phyloP scores from a whole-genome alignment of 2,797 vertebrate species.

The Lacerta viridis region DNA sequence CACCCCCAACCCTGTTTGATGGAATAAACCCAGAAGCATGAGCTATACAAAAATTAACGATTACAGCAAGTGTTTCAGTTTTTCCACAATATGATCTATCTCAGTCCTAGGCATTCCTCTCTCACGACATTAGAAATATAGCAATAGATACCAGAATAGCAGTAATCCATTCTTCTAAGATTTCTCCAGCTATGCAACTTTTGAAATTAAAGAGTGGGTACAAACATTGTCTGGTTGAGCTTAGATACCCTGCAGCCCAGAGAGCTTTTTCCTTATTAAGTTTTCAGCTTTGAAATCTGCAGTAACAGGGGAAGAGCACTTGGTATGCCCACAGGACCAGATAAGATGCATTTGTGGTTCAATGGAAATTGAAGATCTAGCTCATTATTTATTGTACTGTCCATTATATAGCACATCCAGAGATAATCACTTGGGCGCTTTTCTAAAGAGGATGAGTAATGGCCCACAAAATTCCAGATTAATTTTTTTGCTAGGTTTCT shows the following conservation, averaged over 20 bases:
- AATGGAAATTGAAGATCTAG: background rate
- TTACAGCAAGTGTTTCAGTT: background rate
- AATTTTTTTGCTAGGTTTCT: background rate
- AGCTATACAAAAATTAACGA: background rate
- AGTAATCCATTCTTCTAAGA: background rate
- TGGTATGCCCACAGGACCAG: background rate
- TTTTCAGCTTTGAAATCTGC: background rate
- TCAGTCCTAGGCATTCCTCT: background rate
- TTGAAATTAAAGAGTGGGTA: background rate
- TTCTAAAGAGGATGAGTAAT: background rate
- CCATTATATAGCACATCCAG: background rate
- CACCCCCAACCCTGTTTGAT: background rate
- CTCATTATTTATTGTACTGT: slow-evolving; percentile 17
- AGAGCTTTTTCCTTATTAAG: background rate
- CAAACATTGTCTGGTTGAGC: background rate
- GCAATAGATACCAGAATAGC: background rate
- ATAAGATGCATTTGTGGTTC: background rate
- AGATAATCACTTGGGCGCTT: slow-evolving; percentile 5
- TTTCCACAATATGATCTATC: background rate
- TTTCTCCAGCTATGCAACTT: background rate
- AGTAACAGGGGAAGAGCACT: background rate
- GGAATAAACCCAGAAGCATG: background rate
- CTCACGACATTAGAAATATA: background rate
- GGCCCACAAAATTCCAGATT: background rate
- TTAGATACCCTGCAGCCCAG: background rate